A percentile compares a stretch with the other conserved stretches of the same genome.
These are phyloP conservation scores for Drosophila greeni DNA, from an alignment of 2,888 invertebrate genomes.

Conservation along the genomic window DNA sequence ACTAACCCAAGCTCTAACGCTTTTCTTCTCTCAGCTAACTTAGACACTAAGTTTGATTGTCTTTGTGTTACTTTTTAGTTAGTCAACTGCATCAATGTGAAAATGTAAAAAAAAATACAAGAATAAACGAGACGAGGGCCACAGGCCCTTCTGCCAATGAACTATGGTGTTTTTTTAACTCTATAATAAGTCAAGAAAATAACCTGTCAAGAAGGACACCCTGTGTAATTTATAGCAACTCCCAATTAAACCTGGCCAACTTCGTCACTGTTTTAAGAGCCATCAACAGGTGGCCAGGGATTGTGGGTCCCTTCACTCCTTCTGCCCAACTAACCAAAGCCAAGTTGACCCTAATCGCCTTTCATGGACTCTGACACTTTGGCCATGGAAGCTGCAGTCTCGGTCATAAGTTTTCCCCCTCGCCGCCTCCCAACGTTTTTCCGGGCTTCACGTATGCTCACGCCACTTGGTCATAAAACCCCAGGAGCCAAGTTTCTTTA, in stretches of 20 bases:
- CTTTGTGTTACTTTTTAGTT: slow-evolving; percentile 53
- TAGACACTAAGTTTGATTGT: slow-evolving; percentile 57
- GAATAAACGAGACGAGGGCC: slow-evolving; percentile 2
- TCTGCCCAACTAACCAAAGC: slow-evolving; percentile 47
- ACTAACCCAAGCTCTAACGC: slow-evolving; percentile 50
- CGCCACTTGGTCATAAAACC: slow-evolving; percentile 56
- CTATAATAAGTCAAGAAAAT: neutral
- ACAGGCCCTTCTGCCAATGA: slow-evolving; percentile 3
- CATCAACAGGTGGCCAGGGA: slow-evolving; percentile 52
- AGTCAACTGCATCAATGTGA: slow-evolving; percentile 55
- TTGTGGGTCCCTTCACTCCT: slow-evolving; percentile 23
- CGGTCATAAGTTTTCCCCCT: slow-evolving; percentile 3
- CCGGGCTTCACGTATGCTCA: slow-evolving; percentile 45
- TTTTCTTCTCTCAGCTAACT: slow-evolving; percentile 38
- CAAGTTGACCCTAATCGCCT: slow-evolving; percentile 63
- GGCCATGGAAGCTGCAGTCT: slow-evolving; percentile 41
- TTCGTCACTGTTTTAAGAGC: slow-evolving; percentile 7
- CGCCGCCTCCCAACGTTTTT: neutral
- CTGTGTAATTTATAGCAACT: slow-evolving; percentile 11
- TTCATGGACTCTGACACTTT: slow-evolving; percentile 58
- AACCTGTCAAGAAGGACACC: slow-evolving; percentile 16
- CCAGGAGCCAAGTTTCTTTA: slow-evolving; percentile 47
- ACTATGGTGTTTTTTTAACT: neutral
- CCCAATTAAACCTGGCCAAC: slow-evolving; percentile 15
- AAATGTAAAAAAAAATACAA: slow-evolving; percentile 29